Evolutionary conservation across 2,797 vertebrate genomes (phyloP).

Genomic region (Taeniopygia guttata): DNA sequence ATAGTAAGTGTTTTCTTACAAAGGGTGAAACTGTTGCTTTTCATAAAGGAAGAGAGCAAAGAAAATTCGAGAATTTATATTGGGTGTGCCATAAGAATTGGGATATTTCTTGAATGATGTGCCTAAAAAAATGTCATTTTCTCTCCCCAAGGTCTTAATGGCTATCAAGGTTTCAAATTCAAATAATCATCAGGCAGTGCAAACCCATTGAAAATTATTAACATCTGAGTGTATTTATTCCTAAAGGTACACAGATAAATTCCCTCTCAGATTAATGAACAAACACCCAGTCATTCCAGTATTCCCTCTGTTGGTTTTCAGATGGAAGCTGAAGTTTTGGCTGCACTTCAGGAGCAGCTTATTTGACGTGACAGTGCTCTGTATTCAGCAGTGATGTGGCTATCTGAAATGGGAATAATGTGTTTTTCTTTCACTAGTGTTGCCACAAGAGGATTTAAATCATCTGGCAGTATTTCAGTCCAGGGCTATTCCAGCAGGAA

Average conservation of each 20-base stretch:
- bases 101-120: not conserved
- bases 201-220: not conserved
- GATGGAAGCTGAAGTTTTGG: not conserved
- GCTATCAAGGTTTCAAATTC: not conserved
- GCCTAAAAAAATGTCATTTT: not conserved
- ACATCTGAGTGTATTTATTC: not conserved
- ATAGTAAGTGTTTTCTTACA: not conserved
- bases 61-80: not conserved
- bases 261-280: not conserved
- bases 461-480: not conserved
- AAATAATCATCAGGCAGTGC: not conserved
- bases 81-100: not conserved
- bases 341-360: not conserved
- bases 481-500: not conserved
- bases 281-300: not conserved
- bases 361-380: not conserved
- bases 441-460: slow-evolving; percentile 18
- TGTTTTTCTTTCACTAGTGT: not conserved
- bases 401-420: not conserved
- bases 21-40: not conserved
- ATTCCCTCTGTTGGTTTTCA: not conserved
- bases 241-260: not conserved
- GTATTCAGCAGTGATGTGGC: not conserved
- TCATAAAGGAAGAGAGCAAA: not conserved
- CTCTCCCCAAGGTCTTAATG: not conserved